Evolutionary conservation across 2,113 vertebrate species (phyloP), one percentile per base, ranked within the genome.

Genomic region (Azemiops feae): DNA sequence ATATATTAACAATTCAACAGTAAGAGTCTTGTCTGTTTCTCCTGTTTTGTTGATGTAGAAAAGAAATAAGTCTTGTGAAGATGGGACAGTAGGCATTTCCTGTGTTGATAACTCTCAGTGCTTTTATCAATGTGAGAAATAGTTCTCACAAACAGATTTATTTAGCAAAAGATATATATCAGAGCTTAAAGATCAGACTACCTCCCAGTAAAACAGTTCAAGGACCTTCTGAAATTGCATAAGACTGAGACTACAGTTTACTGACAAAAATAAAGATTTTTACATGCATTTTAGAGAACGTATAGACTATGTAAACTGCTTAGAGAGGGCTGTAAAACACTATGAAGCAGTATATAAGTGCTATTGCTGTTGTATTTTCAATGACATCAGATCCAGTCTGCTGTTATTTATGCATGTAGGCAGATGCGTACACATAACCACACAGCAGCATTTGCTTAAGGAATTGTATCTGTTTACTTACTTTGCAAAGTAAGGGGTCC

Each of bases 51-150:
- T 43, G 34, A 39, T 81, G 34, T 81, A 81, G 7, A 43, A 81
- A 43, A 81, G 34, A 81, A 81, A 81, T 39, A 69, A 69, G 34
- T 39, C 34, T 81, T 81, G 74, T 81, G 34, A 43, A 22, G 74
- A 81, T 81, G 74, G 34, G 74, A 81, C 18, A 43, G 74, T 39
- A 43, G 74, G 74, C 74, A 60, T 92, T 92, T 87, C 25, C 50
- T 12, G 39, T 9, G 25, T 89, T 81, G 30, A 54, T 93, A 50
- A 58, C 5, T 34, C 34, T 81, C 39, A 69, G 20, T 1, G 11
- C 34, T 81, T 81, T 81, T 86, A 93, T 43, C 81, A 89, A 12
- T 22, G 54, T 74, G 86, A 88, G 53, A 88, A 90, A 45, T 93
- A 52, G 7, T 81, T 81, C 43, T 55, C 8, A 52, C 39, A 57